Conservation (phyloP, 2,888 invertebrate species). For the Thymelicus sylvestris region DNA sequence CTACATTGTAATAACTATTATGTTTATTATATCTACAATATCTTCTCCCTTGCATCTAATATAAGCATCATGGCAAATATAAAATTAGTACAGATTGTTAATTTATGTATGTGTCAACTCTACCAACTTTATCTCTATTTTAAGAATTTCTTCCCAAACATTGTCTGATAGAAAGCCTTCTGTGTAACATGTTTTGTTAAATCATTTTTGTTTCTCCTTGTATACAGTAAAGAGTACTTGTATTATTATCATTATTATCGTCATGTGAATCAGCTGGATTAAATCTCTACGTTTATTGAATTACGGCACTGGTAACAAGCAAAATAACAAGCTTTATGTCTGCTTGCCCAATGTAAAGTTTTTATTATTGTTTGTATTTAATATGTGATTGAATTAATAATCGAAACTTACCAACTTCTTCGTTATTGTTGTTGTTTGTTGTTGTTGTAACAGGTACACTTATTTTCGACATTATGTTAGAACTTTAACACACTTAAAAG, state of each 20-base stretch:
- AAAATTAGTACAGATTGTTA: too few species aligned
- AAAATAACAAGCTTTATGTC: too few species aligned
- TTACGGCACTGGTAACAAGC: conserved; percentile 9
- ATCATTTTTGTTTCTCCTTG: too few species aligned
- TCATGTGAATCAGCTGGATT: too few species aligned
- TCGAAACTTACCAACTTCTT: conserved; percentile 73
- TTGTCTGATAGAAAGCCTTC: too few species aligned
- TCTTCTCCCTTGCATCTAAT: neutral
- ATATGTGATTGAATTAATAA: neutral
- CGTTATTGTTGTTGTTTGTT: conserved; percentile 54
- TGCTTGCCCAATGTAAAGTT: too few species aligned
- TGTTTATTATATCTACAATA: neutral
- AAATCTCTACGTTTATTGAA: neutral
- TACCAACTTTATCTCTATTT: neutral
- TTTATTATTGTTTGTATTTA: neutral
- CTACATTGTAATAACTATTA: too few species aligned
- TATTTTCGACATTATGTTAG: conserved; percentile 57
- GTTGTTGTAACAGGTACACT: conserved; percentile 58
- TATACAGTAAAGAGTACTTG: too few species aligned
- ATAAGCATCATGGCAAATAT: neutral
- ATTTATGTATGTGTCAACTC: too few species aligned
- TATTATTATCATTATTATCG: too few species aligned
- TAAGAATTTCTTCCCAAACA: too few species aligned
- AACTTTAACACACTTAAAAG: conserved; percentile 20
- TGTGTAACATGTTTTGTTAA: too few species aligned